These are phyloP conservation scores for Haemorhous mexicanus DNA, from an alignment of 2,113 vertebrate genomes.

Conservation along the genomic window DNA sequence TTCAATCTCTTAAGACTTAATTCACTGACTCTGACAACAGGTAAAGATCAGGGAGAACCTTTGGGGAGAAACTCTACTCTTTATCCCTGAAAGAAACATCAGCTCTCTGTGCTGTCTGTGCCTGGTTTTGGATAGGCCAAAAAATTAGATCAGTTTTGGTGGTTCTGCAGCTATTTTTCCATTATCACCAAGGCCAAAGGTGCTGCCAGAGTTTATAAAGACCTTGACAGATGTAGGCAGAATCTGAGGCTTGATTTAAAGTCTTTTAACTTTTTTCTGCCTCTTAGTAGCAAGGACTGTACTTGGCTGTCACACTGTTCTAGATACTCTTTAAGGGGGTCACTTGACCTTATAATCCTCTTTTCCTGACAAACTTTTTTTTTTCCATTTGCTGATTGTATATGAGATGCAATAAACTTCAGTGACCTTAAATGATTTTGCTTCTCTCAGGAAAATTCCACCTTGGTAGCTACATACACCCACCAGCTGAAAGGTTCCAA, in stretches of 20 bases:
- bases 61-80: background rate
- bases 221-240: background rate
- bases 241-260: background rate
- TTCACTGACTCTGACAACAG: background rate
- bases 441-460: background rate
- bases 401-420: background rate
- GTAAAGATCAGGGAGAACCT: background rate
- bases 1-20: background rate
- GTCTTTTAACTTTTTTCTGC: background rate
- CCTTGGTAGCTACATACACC: background rate
- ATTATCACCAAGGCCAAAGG: background rate
- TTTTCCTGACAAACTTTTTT: background rate
- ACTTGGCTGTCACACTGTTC: background rate
- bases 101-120: background rate
- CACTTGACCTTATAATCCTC: background rate
- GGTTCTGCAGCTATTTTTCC: background rate
- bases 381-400: background rate
- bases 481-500: background rate
- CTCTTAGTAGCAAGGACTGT: background rate
- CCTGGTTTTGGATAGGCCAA: background rate
- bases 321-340: background rate
- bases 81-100: background rate
- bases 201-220: background rate
- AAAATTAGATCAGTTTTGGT: background rate
- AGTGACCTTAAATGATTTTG: background rate